Evolutionary conservation across 53 echinoderm and acorn worm species (phyloP), one percentile per base, ranked within the genome.

Genomic region (Holothuria leucospilota): DNA sequence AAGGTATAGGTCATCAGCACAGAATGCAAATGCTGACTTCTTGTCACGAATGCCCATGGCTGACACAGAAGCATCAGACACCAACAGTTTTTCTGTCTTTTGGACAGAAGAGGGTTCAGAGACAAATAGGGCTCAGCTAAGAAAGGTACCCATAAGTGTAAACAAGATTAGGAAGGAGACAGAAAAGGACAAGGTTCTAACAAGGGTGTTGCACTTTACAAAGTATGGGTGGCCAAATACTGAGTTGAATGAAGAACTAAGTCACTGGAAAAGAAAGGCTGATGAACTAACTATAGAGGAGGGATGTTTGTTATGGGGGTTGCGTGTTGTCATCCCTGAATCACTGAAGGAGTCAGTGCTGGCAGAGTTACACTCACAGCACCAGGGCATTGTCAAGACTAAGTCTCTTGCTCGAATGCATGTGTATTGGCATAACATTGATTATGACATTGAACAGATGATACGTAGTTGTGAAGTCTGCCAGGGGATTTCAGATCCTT

Each of bases 321-420:
- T 69, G 29, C 26, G 61, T 14, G 74, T 86, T 20, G 39, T 73
- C 11, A 74, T 86, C 25, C 86, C 86, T 34, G 25, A 27, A 18
- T 51, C 39, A 34, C 23, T 56, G 18, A 24, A 71, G n/a, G 28
- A 60, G 24, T 2, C 13, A 12, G 25, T 85, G 13, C 38, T 85
- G 12, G 2, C 53, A 51, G 87, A 87, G 63, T n/a, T n/a, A n/a
- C 87, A 87, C 65, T 15, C 42, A 13, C 42, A 25, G n/a, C 78
- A 87, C 49, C 63, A 28, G 38, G 67, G 87, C 13, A 63, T 87
- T 20, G 78, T 87, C 13, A 77, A 66, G 28, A 87, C 62, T 13
- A 87, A 87, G 61, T 77, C 42, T 46, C 27, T 87, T 30, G 87
- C 87, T 26, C 38, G 78, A 64, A 72, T 59, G 73, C 86, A 74